Percentiles rank a stretch among this genome's conserved stretches.
Conservation (phyloP, 2,797 vertebrate species). For the Ctenopoma multispine region DNA sequence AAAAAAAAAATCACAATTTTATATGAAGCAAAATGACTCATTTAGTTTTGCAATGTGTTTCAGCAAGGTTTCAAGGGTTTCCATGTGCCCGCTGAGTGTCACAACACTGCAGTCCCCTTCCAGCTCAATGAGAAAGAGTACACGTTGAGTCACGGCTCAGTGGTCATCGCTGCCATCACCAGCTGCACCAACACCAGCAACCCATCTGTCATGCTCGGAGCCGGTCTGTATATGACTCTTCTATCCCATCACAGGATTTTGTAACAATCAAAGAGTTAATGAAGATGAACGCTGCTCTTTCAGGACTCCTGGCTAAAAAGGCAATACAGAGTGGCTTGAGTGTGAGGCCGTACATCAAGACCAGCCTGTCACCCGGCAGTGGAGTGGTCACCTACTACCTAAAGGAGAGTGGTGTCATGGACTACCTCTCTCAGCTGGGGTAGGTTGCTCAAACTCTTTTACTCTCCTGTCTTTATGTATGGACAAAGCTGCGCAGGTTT, state of each 20-base stretch:
- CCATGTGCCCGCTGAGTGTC: constrained; percentile 86
- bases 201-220: constrained; percentile 97
- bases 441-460: constrained; percentile 56
- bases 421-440: constrained; percentile 92
- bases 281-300: not conserved
- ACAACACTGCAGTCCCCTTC: constrained; percentile 82
- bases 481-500: too few relatives aligned
- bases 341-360: constrained; percentile 97
- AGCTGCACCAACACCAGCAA: constrained; percentile 99
- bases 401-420: constrained; percentile 95
- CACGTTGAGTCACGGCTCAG: constrained; percentile 90
- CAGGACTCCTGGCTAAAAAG: constrained; percentile 96
- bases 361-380: constrained; percentile 96
- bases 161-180: constrained; percentile 98
- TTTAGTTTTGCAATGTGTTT: constrained; percentile 16
- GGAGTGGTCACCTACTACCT: constrained; percentile 98
- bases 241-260: not conserved
- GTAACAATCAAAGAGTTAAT: not conserved
- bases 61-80: constrained; percentile 99
- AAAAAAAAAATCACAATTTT: too few relatives aligned
- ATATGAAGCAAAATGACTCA: constrained; percentile 10
- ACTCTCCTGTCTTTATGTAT: not conserved
- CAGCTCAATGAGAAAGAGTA: constrained; percentile 86
- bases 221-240: constrained; percentile 81
- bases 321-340: constrained; percentile 90